Conservation (phyloP, 2,797 vertebrate species). For the Mus minutoides region DNA sequence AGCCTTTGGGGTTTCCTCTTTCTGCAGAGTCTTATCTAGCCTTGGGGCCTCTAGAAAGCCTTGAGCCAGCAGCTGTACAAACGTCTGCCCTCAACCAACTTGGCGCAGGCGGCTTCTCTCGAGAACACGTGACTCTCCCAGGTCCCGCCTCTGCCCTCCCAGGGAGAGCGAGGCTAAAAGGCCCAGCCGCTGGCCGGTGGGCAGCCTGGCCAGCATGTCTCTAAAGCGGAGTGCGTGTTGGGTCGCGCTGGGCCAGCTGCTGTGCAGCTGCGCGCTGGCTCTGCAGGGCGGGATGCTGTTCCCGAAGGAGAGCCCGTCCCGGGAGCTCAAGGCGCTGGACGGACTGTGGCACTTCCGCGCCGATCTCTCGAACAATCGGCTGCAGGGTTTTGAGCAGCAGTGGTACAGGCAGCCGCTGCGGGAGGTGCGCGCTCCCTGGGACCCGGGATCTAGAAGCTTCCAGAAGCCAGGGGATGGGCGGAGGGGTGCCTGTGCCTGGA, state of each 20-base stretch:
- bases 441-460: background rate
- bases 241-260: background rate
- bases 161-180: accelerated
- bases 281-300: slow-evolving; percentile 89
- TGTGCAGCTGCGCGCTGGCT: slow-evolving; percentile 61
- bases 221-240: accelerated
- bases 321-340: slow-evolving; percentile 91
- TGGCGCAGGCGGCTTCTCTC: background rate
- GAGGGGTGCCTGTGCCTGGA: background rate
- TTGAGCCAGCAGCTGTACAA: accelerated
- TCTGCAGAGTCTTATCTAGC: no score
- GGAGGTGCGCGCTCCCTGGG: slow-evolving; percentile 86
- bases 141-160: background rate
- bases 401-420: slow-evolving; percentile 92
- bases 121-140: background rate
- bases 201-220: background rate
- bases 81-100: background rate
- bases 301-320: slow-evolving; percentile 91
- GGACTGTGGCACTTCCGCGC: slow-evolving; percentile 96
- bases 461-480: background rate
- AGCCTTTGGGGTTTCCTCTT: accelerated
- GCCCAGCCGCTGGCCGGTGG: accelerated
- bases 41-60: accelerated
- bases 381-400: slow-evolving; percentile 89
- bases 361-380: slow-evolving; percentile 89